Conservation (phyloP, 2,797 vertebrate species). For the Chelon labrosus region DNA sequence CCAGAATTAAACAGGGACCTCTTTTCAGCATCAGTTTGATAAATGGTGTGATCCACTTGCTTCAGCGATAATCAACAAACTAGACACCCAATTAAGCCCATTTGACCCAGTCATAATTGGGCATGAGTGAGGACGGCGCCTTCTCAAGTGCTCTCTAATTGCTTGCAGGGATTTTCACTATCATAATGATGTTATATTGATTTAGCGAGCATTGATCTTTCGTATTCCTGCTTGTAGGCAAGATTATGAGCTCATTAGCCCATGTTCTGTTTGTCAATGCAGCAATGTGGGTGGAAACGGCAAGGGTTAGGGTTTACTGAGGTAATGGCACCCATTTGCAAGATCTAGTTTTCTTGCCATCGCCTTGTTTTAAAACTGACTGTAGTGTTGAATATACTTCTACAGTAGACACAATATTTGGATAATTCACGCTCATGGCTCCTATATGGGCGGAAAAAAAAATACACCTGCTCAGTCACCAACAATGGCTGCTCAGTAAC, state of each 20-base stretch:
- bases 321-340: neutral
- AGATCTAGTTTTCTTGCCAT: neutral
- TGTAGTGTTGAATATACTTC: no score
- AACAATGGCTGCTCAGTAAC: no score
- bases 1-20: constrained; percentile 35
- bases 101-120: constrained; percentile 64
- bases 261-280: constrained; percentile 22
- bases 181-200: constrained; percentile 42
- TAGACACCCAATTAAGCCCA: constrained; percentile 54
- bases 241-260: constrained; percentile 39
- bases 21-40: constrained; percentile 32
- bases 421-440: no score
- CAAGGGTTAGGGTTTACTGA: neutral
- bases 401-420: no score
- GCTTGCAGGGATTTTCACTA: constrained; percentile 39
- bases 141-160: constrained; percentile 30
- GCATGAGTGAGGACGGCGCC: constrained; percentile 23
- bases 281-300: neutral
- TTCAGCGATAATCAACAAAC: constrained; percentile 56
- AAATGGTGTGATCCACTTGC: constrained; percentile 36
- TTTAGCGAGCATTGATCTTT: constrained; percentile 39
- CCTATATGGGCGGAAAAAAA: no score
- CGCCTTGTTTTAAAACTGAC: neutral
- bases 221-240: constrained; percentile 24
- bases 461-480: no score